Evolutionary conservation across 2,113 vertebrate species (phyloP).

Genomic region (Perca schrenkii): DNA sequence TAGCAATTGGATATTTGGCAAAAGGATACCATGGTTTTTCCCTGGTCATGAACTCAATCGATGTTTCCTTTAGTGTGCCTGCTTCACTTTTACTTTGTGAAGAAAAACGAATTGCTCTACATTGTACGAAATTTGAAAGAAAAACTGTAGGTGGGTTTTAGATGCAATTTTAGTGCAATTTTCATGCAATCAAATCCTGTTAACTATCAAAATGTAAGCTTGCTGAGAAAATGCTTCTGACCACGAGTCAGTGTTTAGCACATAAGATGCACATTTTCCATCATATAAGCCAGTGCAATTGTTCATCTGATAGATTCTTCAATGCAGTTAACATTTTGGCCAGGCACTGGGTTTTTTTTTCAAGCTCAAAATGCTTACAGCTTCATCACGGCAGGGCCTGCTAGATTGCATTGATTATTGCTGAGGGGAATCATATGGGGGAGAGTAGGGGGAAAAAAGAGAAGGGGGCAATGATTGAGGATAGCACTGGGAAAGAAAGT

Average conservation of each 20-base stretch:
- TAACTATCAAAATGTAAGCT: not conserved
- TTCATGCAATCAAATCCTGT: not conserved
- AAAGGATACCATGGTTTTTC: not conserved
- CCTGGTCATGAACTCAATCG: not conserved
- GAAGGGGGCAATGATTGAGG: not conserved
- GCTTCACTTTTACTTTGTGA: not conserved
- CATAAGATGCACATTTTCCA: not conserved
- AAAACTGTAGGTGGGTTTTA: not conserved
- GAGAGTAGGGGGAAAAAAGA: not conserved
- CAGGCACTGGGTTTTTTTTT: not conserved
- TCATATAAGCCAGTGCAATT: slow-evolving; percentile 15
- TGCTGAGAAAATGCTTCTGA: not conserved
- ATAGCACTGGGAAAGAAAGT: slow-evolving; percentile 27
- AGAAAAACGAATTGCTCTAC: not conserved
- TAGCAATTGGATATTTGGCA: not conserved
- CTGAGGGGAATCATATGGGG: slow-evolving; percentile 26
- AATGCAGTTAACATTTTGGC: slow-evolving; percentile 24
- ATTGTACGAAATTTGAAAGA: not conserved
- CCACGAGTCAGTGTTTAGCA: not conserved
- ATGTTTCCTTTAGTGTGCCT: not conserved
- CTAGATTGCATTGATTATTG: slow-evolving; percentile 43
- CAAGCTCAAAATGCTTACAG: slow-evolving; percentile 26
- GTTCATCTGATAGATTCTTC: slow-evolving; percentile 3
- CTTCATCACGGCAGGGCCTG: slow-evolving; percentile 18
- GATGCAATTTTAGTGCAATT: not conserved